phyloP scores from a whole-genome alignment of 2,888 invertebrate genomes.

The Drosophila barbarae region DNA sequence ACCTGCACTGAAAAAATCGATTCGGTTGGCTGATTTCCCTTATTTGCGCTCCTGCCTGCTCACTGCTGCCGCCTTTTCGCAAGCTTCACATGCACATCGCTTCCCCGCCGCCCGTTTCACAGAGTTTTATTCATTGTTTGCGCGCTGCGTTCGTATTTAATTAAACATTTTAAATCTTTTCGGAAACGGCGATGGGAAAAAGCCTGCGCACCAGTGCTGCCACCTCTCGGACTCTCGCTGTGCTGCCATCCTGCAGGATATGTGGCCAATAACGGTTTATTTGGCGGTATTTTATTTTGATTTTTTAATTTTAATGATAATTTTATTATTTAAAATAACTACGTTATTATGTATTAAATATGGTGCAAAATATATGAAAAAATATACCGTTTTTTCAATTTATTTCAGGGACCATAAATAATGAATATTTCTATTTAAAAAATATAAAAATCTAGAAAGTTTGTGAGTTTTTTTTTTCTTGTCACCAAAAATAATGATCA shows the following conservation, averaged over 20 bases:
- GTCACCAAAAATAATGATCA: no score
- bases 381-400: no score
- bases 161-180: constrained; percentile 28
- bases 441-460: no score
- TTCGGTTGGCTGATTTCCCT: constrained; percentile 21
- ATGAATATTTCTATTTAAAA: no score
- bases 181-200: constrained; percentile 8
- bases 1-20: constrained; percentile 40
- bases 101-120: constrained; percentile 27
- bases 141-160: constrained; percentile 4
- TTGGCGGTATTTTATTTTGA: background rate
- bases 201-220: constrained; percentile 18
- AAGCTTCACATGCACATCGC: constrained; percentile 39
- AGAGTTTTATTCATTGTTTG: constrained; percentile 28
- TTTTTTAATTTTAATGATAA: background rate
- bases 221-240: background rate
- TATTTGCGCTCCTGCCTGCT: constrained; percentile 11
- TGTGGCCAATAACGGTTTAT: background rate
- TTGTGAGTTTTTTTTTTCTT: no score
- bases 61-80: constrained; percentile 3
- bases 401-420: no score
- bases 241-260: background rate
- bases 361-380: no score
- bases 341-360: no score
- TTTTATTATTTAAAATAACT: background rate